phyloP scores from a whole-genome alignment of 2,888 invertebrate species.

The Luperina nickerlii region DNA sequence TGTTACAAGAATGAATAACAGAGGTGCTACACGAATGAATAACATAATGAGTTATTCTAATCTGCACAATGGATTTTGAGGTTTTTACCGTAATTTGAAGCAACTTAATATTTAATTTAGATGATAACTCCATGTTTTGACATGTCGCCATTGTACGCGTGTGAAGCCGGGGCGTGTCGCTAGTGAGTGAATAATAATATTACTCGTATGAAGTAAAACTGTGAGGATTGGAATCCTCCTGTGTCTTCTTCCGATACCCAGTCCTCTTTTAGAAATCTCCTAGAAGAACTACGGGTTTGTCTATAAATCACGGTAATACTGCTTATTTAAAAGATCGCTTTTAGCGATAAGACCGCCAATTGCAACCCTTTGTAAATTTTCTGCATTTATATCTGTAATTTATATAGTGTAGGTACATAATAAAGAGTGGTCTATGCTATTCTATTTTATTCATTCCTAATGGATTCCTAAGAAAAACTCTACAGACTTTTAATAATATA shows the following conservation, averaged over 20 bases:
- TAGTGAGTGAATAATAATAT: not conserved
- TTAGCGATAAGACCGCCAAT: too few species aligned
- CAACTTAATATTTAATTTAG: not conserved
- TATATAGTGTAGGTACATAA: too few species aligned
- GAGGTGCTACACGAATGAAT: not conserved
- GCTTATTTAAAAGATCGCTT: not conserved
- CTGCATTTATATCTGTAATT: too few species aligned
- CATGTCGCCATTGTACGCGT: too few species aligned
- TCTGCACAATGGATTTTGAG: not conserved
- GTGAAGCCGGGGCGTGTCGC: not conserved
- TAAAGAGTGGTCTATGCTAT: too few species aligned
- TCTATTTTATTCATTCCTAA: too few species aligned
- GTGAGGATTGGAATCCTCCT: not conserved
- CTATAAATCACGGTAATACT: not conserved
- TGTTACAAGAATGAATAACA: not conserved
- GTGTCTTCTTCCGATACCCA: too few species aligned
- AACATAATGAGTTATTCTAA: not conserved
- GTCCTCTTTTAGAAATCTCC: not conserved
- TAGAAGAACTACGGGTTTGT: not conserved
- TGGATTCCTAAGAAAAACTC: not conserved
- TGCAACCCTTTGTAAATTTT: too few species aligned
- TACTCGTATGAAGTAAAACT: not conserved
- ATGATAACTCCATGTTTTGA: not conserved
- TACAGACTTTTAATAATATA: not conserved
- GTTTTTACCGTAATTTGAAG: not conserved